Percentiles rank a stretch among this genome's conserved stretches.
Conservation (phyloP, 2,888 invertebrate species). For the Aphodius sticticus region DNA sequence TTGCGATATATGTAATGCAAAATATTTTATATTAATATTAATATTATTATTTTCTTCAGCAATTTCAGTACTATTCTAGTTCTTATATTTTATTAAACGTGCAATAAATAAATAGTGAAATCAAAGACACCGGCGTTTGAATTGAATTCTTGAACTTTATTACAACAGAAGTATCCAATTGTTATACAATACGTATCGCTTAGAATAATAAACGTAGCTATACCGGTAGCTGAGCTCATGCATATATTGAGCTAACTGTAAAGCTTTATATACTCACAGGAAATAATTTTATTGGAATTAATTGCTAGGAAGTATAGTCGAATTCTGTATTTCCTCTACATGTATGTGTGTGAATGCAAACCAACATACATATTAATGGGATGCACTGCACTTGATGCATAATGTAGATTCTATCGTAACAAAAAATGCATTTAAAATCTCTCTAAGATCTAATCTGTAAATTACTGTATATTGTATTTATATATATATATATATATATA, state of each 20-base stretch:
- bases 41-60: too few relatives aligned
- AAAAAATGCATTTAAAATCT: not conserved
- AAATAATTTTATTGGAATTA: constrained; percentile 35
- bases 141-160: too few relatives aligned
- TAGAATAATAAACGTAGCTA: not conserved
- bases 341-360: not conserved
- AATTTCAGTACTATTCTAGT: too few relatives aligned
- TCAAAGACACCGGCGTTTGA: too few relatives aligned
- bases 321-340: constrained; percentile 28
- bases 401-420: not conserved
- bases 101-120: too few relatives aligned
- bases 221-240: not conserved
- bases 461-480: too few relatives aligned
- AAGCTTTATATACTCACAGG: constrained; percentile 29
- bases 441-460: too few relatives aligned
- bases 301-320: constrained; percentile 32
- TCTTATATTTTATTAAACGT: too few relatives aligned
- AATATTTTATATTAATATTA: too few relatives aligned
- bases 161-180: too few relatives aligned
- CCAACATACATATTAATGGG: not conserved
- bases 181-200: not conserved
- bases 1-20: too few relatives aligned
- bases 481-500: too few relatives aligned
- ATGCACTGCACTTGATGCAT: not conserved
- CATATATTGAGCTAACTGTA: constrained; percentile 25